Percentiles rank a stretch among this genome's conserved stretches.
phyloP scores from a whole-genome alignment of 1,140 invertebrate genomes.

The Leptopilina clavipes region DNA sequence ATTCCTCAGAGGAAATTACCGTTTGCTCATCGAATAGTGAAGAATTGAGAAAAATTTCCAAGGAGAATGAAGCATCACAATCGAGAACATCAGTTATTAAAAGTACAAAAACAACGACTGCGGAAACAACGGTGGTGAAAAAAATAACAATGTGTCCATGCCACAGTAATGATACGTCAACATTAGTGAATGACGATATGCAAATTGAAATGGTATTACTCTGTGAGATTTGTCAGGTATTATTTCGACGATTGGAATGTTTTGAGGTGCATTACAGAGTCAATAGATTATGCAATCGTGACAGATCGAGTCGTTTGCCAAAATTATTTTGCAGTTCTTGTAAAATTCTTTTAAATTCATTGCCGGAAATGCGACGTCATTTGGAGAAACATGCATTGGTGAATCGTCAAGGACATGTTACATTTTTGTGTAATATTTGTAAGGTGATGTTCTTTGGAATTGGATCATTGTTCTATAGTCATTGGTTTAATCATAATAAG shows the following conservation, averaged over 20 bases:
- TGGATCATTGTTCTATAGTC: constrained; percentile 62
- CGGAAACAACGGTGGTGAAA: neutral
- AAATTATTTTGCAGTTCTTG: constrained; percentile 65
- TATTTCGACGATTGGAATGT: constrained; percentile 64
- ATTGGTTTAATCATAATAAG: constrained; percentile 66
- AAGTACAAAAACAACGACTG: neutral
- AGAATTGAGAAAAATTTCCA: neutral
- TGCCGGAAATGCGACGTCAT: constrained; percentile 61
- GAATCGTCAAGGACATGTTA: constrained; percentile 46
- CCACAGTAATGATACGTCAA: constrained; percentile 54
- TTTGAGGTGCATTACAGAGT: constrained; percentile 64
- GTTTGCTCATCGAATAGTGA: neutral
- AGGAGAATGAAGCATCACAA: constrained; percentile 26
- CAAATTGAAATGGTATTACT: constrained; percentile 67
- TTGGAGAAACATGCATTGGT: constrained; percentile 55
- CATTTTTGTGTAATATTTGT: constrained; percentile 68
- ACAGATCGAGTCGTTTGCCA: constrained; percentile 51
- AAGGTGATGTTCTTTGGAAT: constrained; percentile 65
- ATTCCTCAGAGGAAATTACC: neutral
- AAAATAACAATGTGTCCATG: constrained; percentile 61
- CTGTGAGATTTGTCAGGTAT: constrained; percentile 60
- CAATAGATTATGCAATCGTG: constrained; percentile 46
- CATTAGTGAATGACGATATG: constrained; percentile 46
- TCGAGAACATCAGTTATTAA: neutral
- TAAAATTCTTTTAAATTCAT: constrained; percentile 47